phyloP scores from a whole-genome alignment of 2,888 invertebrate species.

The Nymphalis c-album region DNA sequence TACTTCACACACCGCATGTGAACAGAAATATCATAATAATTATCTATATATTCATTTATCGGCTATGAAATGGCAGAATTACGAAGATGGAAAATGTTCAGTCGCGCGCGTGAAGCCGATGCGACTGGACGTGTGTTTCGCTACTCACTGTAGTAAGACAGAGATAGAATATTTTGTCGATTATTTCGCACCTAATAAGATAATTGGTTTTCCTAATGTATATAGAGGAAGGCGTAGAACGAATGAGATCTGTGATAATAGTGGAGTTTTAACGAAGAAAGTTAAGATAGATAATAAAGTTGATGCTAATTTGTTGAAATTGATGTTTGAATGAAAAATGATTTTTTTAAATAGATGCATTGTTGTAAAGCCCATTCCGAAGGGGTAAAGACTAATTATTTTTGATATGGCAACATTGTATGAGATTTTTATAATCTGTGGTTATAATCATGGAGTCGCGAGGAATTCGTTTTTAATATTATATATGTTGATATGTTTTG shows the following conservation, averaged over 20 bases:
- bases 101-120: constrained; percentile 45
- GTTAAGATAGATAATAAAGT: constrained; percentile 19
- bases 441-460: no score
- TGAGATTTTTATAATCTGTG: no score
- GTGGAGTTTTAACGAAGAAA: constrained; percentile 17
- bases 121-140: constrained; percentile 83
- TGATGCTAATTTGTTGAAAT: constrained; percentile 20
- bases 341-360: not conserved
- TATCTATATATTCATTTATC: constrained; percentile 83
- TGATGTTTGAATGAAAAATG: constrained; percentile 3
- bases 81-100: constrained; percentile 50
- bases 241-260: not conserved
- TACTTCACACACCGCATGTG: constrained; percentile 44
- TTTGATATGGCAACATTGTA: no score
- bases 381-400: no score
- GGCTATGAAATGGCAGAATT: constrained; percentile 82
- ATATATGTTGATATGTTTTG: no score
- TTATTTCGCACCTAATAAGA: constrained; percentile 82
- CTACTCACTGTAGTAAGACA: constrained; percentile 87
- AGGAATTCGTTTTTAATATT: no score
- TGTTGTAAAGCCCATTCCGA: no score
- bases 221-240: constrained; percentile 8
- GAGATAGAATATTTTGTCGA: constrained; percentile 85
- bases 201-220: constrained; percentile 58
- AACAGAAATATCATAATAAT: constrained; percentile 43